Base-by-base conservation (phyloP, 2,888 invertebrate species). In the Dioctria linearis region DNA sequence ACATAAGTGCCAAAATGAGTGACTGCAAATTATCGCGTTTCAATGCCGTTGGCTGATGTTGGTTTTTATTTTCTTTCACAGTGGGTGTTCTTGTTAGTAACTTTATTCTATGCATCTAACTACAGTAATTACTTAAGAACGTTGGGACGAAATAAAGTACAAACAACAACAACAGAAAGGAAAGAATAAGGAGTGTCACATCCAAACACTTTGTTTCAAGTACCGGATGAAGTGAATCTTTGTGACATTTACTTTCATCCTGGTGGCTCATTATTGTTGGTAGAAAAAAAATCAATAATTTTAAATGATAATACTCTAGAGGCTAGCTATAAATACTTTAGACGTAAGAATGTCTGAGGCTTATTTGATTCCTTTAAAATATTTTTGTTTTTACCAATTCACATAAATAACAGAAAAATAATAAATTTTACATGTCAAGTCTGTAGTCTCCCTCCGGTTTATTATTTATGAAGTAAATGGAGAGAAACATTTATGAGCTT, bases 1-100 rank as follows among this genome's bases (percentile, higher is more conserved):
- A 9, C 43, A 25, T 67, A 67, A 67, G 67, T 67, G 67, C 67
- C 67, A 67, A 67, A 67, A 67, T 67, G 67, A 67, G 67, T 67
- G 67, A 67, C 67, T 67, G 67, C 67, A 67, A 67, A 67, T 67
- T 67, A 67, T 67, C 67, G 25, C 25, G 67, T 46, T 67, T 13
- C 67, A 67, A 9, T 67, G 43, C 25, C 13, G 13, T 4, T 42
- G 66, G 66, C 43, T 67, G 67, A 6, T 49, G 42, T 67, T 67
- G 40, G 9, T 25, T 43, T 67, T 46, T 67, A 67, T 67, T 42
- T 67, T 43, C 46, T 49, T 67, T 46, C 67, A 67, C 9, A 4
- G 46, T 67, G 67, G 67, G 67, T 67, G 67, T 42, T 67, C 46
- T 46, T 25, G 67, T 46, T 13, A 42, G 65, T 42, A 65, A 65